A percentile compares a stretch with the other conserved stretches of the same genome.
Evolutionary conservation across 1,140 invertebrate species (phyloP).

Genomic region (Rhagoletis pomonella): DNA sequence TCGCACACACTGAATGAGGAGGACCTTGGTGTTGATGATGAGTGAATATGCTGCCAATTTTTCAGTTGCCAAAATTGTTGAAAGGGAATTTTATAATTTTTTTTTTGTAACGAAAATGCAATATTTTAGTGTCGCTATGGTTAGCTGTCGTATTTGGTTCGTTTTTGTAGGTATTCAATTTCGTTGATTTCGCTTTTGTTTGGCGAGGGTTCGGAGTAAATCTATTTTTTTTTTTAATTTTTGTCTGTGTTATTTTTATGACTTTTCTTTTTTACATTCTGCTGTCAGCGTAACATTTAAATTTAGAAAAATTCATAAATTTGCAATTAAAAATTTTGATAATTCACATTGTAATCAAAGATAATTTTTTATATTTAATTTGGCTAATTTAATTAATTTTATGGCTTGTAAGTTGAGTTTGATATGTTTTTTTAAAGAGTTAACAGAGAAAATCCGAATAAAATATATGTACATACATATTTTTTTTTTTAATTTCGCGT

Average conservation of each 20-base stretch:
- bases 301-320: neutral
- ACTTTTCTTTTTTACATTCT: too few relatives aligned
- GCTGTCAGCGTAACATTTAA: too few relatives aligned
- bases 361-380: too few relatives aligned
- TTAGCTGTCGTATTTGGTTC: neutral
- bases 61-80: neutral
- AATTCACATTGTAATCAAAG: neutral
- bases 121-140: constrained; percentile 15
- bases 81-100: neutral
- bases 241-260: too few relatives aligned
- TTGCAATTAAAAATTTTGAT: constrained; percentile 13
- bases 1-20: neutral
- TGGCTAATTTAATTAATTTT: too few relatives aligned
- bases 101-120: neutral
- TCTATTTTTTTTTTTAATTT: too few relatives aligned
- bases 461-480: too few relatives aligned
- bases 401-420: too few relatives aligned
- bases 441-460: too few relatives aligned
- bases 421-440: too few relatives aligned
- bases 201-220: too few relatives aligned
- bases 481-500: too few relatives aligned
- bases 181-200: constrained; percentile 5
- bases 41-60: constrained; percentile 19
- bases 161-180: constrained; percentile 14
- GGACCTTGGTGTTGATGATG: neutral